These are phyloP conservation scores for Formica exsecta DNA, from an alignment of 1,140 invertebrate genomes.

Conservation along the genomic window DNA sequence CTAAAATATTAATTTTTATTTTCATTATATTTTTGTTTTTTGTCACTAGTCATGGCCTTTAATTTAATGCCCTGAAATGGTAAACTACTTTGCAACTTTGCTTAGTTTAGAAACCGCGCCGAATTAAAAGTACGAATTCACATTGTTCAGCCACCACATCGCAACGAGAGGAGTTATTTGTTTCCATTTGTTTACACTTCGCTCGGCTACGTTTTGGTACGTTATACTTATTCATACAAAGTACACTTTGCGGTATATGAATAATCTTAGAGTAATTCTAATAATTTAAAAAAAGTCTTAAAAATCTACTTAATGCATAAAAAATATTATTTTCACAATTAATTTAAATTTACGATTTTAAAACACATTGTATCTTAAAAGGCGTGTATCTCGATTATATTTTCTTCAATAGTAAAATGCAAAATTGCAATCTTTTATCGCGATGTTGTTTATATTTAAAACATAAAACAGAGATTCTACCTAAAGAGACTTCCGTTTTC, in stretches of 20 bases:
- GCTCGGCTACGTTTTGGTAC: slow-evolving; percentile 56
- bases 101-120: slow-evolving; percentile 33
- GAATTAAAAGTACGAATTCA: slow-evolving; percentile 50
- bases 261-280: slow-evolving; percentile 13
- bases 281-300: not conserved
- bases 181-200: slow-evolving; percentile 70
- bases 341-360: not conserved
- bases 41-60: not conserved
- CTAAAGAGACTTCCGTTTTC: slow-evolving; percentile 35
- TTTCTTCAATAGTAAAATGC: not conserved
- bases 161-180: slow-evolving; percentile 39
- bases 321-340: not conserved
- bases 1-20: not conserved
- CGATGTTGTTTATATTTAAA: not conserved
- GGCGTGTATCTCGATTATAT: not conserved
- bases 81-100: slow-evolving; percentile 5
- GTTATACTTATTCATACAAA: slow-evolving; percentile 47
- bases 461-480: not conserved
- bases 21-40: not conserved
- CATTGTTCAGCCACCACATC: slow-evolving; percentile 20
- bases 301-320: not conserved
- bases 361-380: too few species aligned
- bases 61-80: slow-evolving; percentile 2
- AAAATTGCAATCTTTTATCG: not conserved
- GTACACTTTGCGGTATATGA: not conserved